phyloP scores from a whole-genome alignment of 1,140 invertebrate species.

The Drosophila obscura region DNA sequence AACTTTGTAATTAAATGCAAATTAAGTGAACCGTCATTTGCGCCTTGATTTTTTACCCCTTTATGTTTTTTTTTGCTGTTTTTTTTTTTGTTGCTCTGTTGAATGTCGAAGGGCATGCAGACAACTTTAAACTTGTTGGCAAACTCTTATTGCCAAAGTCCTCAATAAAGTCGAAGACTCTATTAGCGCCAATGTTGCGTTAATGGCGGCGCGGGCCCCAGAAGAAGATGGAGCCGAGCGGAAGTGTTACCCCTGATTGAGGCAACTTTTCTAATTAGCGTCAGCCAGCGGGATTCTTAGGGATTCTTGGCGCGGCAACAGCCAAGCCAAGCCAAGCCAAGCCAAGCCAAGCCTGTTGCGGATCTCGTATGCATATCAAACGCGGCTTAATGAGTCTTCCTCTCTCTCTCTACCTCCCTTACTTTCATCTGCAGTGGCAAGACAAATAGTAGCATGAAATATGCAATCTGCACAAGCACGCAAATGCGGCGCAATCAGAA shows the following conservation, averaged over 20 bases:
- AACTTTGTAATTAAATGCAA: slow-evolving; percentile 80
- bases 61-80: slow-evolving; percentile 21
- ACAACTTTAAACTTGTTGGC: slow-evolving; percentile 66
- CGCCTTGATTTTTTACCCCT: slow-evolving; percentile 56
- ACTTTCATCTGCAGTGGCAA: slow-evolving; percentile 16
- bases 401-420: not conserved
- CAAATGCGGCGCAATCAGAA: slow-evolving; percentile 39
- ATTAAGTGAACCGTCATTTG: slow-evolving; percentile 69
- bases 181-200: slow-evolving; percentile 68
- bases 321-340: not conserved
- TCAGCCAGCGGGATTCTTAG: slow-evolving; percentile 33
- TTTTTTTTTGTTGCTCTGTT: not conserved
- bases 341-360: not conserved
- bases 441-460: slow-evolving; percentile 53
- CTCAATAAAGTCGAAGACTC: slow-evolving; percentile 56
- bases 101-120: slow-evolving; percentile 37
- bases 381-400: slow-evolving; percentile 41
- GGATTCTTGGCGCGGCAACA: not conserved
- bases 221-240: slow-evolving; percentile 17
- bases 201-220: slow-evolving; percentile 37
- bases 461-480: slow-evolving; percentile 53
- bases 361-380: slow-evolving; percentile 59
- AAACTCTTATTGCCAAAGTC: slow-evolving; percentile 64
- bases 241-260: slow-evolving; percentile 47
- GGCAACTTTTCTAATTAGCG: slow-evolving; percentile 75